phyloP scores from a whole-genome alignment of 2,888 invertebrate species.

The Odontothrips loti region DNA sequence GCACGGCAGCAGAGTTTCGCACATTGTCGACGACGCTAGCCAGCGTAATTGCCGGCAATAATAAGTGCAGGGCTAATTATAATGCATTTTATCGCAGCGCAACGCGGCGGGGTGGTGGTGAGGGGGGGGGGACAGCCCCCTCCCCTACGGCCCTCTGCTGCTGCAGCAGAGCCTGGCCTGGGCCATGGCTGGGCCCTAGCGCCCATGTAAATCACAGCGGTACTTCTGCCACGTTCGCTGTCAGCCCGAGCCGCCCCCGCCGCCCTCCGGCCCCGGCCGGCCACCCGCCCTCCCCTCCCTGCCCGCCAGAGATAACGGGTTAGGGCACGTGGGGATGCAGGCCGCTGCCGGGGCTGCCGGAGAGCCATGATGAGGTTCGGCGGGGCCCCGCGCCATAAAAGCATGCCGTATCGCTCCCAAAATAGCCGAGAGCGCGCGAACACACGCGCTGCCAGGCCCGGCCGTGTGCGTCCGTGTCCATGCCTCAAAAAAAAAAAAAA shows the following conservation, averaged over 20 bases:
- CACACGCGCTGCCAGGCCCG: too few relatives aligned
- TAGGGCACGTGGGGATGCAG: neutral
- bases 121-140: too few relatives aligned
- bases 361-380: neutral
- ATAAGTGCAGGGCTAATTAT: constrained; percentile 25
- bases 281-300: neutral
- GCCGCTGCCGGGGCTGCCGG: neutral
- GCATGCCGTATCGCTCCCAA: neutral
- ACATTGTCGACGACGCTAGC: neutral
- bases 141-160: neutral
- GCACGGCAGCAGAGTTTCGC: neutral
- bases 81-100: constrained; percentile 5
- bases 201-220: neutral
- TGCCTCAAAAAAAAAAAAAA: too few relatives aligned
- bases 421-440: too few relatives aligned
- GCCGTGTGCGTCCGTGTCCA: too few relatives aligned
- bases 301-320: neutral
- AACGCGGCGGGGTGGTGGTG: neutral
- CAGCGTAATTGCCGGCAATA: constrained; percentile 2
- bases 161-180: neutral
- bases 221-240: too few relatives aligned
- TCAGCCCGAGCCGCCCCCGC: neutral
- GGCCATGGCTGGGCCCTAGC: neutral
- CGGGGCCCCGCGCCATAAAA: neutral
- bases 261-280: neutral